Base-by-base conservation (phyloP, 2,113 vertebrate genomes). In the Oncorhynchus masou region DNA sequence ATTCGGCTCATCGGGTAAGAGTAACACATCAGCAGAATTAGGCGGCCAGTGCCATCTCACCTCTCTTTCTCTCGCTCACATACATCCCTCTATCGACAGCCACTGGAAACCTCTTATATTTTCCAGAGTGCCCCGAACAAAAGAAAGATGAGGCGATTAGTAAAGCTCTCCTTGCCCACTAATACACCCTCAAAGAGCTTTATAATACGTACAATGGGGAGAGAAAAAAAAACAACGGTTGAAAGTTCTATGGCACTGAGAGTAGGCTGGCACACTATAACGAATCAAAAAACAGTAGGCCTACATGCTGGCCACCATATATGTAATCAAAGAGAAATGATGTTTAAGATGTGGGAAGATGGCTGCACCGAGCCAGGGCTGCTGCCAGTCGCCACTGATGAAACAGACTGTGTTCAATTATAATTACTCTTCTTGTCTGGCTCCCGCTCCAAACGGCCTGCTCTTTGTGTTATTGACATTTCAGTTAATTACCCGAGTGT, bases 391-490 rank as follows among this genome's bases (percentile, higher is more conserved):
- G 5, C 2, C 19, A 48, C 20, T 67, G 64, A 48, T 70, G 49
- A 66, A 70, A 73, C 19, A 34, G 69, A 20, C 64, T 29, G 60
- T 66, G 70, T 84, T 71, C 68, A 54, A 31, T 7, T 49, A 62
- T 8, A 62, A 62, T 24, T 62, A 16, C 74, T 74, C 9, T 20
- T 74, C 45, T 73, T 51, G 65, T 71, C 66, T 64, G 25, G 9
- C 19, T 62, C 59, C n/a, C 1, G 59, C 59, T n/a, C 59, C 7
- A 16, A 62, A 24, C 7, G 59, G 31, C 12, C 49, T 70, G 15
- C 34, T 7, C 60, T 76, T 70, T 45, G 31, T 48, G 20, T 20
- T 66, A 22, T 34, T 74, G 34, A 69, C 60, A 15, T 25, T 39
- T 29, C 3, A 24, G 16, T 62, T 70, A 27, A 76, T 81, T 67